Evolutionary conservation across 2,888 invertebrate species (phyloP), one percentile per base, ranked within the genome.

Genomic region (Agrochola macilenta): DNA sequence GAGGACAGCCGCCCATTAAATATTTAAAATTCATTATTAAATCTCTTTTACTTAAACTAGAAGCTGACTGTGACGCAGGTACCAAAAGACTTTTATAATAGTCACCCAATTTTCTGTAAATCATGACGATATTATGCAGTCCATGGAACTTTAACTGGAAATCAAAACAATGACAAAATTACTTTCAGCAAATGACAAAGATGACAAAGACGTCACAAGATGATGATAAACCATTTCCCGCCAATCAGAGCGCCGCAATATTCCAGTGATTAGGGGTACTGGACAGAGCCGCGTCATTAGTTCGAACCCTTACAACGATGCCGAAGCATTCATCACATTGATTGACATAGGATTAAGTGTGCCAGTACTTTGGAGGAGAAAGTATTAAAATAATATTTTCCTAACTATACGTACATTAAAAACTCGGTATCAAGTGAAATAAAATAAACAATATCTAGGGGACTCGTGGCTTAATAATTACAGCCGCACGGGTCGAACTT

Each of bases 321-420:
- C 64, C 26, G 14, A 64, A 76, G 58, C 84, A 86, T 84, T 84
- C 86, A 83, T 84, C 86, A 79, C 63, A 43, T 74, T 83, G 85
- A 85, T 86, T 85, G 85, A 86, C 83, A 77, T 64, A 26, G 83
- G 83, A 85, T 86, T 86, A 82, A 86, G 69, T 73, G 46, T 61
- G 54, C 61, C 71, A 72, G 69, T 69, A 66, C 65, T 81, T 35
- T 81, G 46, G 17, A 74, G 12, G 84, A 81, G 39, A 80, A 75
- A 81, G 60, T 81, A 60, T 73, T 83, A 57, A 76, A 80, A 76
- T 79, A 60, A 26, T 66, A 54, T 81, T 64, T 65, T 39, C 26
- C 4, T 26, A 14, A 30, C 54, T 26, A 26, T 23, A 39, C 20
- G 46, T 30, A 8, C n/a, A n/a, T n/a, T n/a, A 39, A 63, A 58